A percentile compares a stretch with the other conserved stretches of the same genome.
Conservation (phyloP, 2,797 vertebrate species). For the Phaenicophaeus curvirostris region DNA sequence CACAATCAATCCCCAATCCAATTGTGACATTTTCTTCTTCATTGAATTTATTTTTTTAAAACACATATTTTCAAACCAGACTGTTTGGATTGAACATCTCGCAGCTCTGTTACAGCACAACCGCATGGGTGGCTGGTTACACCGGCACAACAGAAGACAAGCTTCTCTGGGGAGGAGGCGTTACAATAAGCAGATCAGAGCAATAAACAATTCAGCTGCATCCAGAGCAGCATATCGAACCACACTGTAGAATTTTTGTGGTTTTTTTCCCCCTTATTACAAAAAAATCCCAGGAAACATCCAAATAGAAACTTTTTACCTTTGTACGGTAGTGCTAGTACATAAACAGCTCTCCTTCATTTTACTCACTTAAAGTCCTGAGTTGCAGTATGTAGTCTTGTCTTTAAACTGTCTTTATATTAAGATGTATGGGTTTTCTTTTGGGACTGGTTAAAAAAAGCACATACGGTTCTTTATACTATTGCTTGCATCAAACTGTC, state of each 20-base stretch:
- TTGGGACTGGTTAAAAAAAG: not conserved
- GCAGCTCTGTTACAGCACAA: not conserved
- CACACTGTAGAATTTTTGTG: not conserved
- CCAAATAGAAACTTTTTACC: not conserved
- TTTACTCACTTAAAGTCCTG: not conserved
- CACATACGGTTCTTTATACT: not conserved
- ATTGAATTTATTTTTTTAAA: not conserved
- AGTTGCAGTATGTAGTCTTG: not conserved
- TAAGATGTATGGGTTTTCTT: not conserved
- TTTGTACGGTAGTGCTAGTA: not conserved
- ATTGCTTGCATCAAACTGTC: not conserved
- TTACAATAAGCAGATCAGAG: not conserved
- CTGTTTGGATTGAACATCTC: not conserved
- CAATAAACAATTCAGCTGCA: not conserved
- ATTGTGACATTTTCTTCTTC: not conserved
- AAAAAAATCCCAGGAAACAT: not conserved
- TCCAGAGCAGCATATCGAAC: not conserved
- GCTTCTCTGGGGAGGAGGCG: not conserved
- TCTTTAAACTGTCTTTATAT: not conserved
- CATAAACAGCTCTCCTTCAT: not conserved
- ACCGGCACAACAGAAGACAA: not conserved
- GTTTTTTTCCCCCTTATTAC: not conserved
- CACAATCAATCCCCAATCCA: constrained; percentile 12
- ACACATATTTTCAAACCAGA: not conserved
- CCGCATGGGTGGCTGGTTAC: not conserved